Conservation (phyloP, 2,888 invertebrate species). For the Aphidoletes aphidimyza region DNA sequence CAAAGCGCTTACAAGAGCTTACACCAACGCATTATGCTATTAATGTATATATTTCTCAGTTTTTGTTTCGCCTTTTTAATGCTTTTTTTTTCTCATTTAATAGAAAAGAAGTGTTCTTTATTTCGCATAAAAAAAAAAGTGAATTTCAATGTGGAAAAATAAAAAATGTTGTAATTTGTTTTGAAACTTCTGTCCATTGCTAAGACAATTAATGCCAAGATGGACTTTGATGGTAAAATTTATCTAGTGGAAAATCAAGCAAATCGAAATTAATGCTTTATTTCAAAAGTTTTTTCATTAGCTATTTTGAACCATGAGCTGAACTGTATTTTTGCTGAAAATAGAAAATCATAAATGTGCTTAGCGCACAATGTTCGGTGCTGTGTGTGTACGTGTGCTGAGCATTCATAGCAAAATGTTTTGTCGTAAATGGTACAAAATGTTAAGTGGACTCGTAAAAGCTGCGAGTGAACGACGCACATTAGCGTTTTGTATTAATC, state of each 20-base stretch:
- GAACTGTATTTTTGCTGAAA: background rate
- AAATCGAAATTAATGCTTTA: slow-evolving; percentile 11
- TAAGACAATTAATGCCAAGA: background rate
- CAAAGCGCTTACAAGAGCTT: too few relatives aligned
- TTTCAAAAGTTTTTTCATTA: slow-evolving; percentile 29
- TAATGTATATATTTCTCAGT: too few relatives aligned
- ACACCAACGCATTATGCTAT: too few relatives aligned
- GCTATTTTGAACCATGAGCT: background rate
- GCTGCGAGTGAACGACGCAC: background rate
- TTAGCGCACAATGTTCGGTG: background rate
- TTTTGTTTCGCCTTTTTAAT: too few relatives aligned
- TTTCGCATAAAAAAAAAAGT: too few relatives aligned
- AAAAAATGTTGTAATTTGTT: too few relatives aligned
- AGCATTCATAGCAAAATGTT: too few relatives aligned
- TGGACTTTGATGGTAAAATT: slow-evolving; percentile 6
- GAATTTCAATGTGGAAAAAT: too few relatives aligned
- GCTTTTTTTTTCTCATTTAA: too few relatives aligned
- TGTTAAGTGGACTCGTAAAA: slow-evolving; percentile 35
- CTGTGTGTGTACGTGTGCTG: too few relatives aligned
- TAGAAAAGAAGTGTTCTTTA: too few relatives aligned
- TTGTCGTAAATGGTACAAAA: background rate
- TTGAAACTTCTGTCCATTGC: background rate
- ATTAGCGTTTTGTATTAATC: slow-evolving; percentile 36
- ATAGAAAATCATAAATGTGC: background rate
- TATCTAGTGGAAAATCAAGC: slow-evolving; percentile 43